Evolutionary conservation across 2,797 vertebrate species (phyloP).

Genomic region (Vireo griseus): DNA sequence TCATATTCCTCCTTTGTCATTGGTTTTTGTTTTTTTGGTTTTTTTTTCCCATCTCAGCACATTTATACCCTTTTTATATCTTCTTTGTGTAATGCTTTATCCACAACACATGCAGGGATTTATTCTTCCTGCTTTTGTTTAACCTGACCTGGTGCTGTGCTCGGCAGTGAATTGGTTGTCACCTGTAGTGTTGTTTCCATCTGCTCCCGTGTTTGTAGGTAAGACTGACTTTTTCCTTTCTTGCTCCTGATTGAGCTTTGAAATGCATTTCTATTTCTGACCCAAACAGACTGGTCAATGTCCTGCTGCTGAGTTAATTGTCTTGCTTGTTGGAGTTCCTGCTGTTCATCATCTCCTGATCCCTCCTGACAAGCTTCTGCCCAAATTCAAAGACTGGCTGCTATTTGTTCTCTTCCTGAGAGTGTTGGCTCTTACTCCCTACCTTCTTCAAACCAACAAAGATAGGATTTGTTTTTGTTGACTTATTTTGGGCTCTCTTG

Average conservation of each 20-base stretch:
- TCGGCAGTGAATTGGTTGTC: neutral
- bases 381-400: constrained; percentile 11
- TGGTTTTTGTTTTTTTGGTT: neutral
- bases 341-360: constrained; percentile 17
- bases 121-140: neutral
- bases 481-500: constrained; percentile 35
- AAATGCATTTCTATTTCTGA: neutral
- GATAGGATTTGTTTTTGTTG: constrained; percentile 51
- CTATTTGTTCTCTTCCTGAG: constrained; percentile 16
- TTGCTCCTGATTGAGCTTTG: neutral
- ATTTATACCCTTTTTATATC: neutral
- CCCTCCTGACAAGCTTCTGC: constrained; percentile 16
- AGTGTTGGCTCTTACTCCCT: neutral
- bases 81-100: neutral
- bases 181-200: neutral
- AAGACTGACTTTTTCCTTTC: neutral
- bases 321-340: constrained; percentile 21
- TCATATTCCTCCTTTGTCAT: neutral
- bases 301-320: constrained; percentile 4
- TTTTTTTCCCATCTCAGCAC: neutral
- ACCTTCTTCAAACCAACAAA: constrained; percentile 22
- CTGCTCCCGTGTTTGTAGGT: neutral
- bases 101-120: neutral
- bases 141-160: neutral
- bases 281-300: neutral